Base-by-base conservation (phyloP, 2,888 invertebrate genomes). In the Heliconius charithonia region DNA sequence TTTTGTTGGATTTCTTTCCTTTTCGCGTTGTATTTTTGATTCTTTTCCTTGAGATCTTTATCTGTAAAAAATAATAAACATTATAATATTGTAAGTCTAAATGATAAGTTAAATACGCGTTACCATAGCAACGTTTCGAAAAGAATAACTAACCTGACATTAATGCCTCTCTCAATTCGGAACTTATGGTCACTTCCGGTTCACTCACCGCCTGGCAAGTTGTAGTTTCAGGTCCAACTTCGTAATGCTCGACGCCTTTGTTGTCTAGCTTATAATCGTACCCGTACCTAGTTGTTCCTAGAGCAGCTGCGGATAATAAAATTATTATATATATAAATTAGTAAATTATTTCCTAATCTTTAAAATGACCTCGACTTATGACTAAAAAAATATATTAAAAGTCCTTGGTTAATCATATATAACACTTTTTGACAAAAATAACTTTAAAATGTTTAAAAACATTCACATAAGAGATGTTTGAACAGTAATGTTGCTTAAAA, bases 141-240 rank as follows among this genome's bases (percentile, higher is more conserved):
- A n/a, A 29, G 27, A 29, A 67, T 19, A 51, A 13, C 72, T 66
- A 83, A 92, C 92, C 91, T 70, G 84, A 86, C 10, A 79, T 29
- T 70, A 92, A 82, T 59, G 83, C 82, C 27, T 86, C 75, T 4
- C 75, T 66, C 4, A 92, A 81, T 78, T 87, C 86, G 0, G 85
- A 78, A 66, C 81, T 83, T n/a, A 90, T 67, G 0, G 83, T 82
- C 1, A 89, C 83, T 13, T 83, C 85, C 2, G 90, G 89, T 13
- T 86, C 87, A 3, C 83, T 86, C 65, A 89, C 76, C 16, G 87
- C 83, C 79, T 89, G 88, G 81, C 93, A 93, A 9, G 87, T 84
- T 65, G 90, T 88, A 22, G 85, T 89, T 83, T 93, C 93, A 0
- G 91, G 90, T 1, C 92, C 92, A 3, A 93, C 89, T 76, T 88